A percentile compares a stretch with the other conserved stretches of the same genome.
Conservation (phyloP, 2,797 vertebrate genomes). For the Pogoniulus pusillus region DNA sequence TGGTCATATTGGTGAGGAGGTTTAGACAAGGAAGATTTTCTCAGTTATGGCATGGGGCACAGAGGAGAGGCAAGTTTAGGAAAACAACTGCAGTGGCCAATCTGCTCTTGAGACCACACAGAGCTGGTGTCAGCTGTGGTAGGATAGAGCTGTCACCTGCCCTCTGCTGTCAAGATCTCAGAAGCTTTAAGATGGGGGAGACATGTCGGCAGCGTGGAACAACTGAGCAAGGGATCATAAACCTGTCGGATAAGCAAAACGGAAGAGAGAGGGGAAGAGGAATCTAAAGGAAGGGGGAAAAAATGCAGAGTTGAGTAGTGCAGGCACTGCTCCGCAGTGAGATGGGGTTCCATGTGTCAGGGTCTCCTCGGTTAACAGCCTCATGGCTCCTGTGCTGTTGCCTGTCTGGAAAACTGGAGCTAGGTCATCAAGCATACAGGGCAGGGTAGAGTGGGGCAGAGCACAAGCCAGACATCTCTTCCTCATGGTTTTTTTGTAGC, state of each 20-base stretch:
- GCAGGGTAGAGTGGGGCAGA: neutral
- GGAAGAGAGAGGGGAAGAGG: neutral
- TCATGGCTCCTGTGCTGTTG: neutral
- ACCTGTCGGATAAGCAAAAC: neutral
- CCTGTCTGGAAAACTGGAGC: neutral
- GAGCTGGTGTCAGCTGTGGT: neutral
- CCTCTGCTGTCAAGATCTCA: neutral
- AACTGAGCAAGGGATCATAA: neutral
- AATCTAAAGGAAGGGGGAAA: neutral
- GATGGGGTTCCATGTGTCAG: fast-evolving
- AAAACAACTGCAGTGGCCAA: neutral
- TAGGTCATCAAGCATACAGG: neutral
- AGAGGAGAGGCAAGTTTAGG: neutral
- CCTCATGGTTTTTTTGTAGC: neutral
- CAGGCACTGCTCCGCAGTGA: neutral
- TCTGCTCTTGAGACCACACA: neutral
- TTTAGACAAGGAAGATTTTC: neutral
- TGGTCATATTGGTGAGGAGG: neutral
- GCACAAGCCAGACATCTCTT: too few relatives aligned
- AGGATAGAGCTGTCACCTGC: neutral
- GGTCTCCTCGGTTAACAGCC: neutral
- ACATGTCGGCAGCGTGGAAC: neutral
- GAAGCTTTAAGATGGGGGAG: neutral
- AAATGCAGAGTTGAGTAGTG: neutral
- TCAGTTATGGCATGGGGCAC: neutral